Base-by-base conservation (phyloP, 1,140 invertebrate genomes). In the Hyposmocoma kahamanoa region DNA sequence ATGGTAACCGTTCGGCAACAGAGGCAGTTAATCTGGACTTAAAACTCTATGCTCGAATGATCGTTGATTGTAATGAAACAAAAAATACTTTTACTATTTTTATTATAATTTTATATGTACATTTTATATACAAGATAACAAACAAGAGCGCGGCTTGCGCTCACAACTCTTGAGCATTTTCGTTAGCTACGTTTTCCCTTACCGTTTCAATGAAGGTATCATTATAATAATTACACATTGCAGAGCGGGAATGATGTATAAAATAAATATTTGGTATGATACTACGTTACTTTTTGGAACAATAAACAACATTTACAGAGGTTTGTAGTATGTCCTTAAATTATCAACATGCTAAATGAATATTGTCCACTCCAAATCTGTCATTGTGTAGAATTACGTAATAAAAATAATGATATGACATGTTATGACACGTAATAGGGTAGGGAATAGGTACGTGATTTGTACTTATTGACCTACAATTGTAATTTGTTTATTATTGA, bases 91-190 rank as follows among this genome's bases (percentile, higher is more conserved):
- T 84, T 76, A 66, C 70, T 68, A 73, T 73, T 79, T 82, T 79
- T 82, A 75, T 73, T 69, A 2, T 58, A 67, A 71, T 75, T 73
- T 69, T 64, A 72, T 57, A 82, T 84, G 75, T 82, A 84, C 77
- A 80, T 80, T 79, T 79, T 84, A 84, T 84, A 70, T 84, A 84
- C 81, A 84, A 73, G 43, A 62, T 68, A 53, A 59, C 36, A 66
- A 59, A 66, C 60, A 54, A 51, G 53, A 57, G 59, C 61, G 56
- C 53, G 52, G 54, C 52, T 64, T 55, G 65, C 64, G 59, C 34
- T 32, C 47, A 22, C 43, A 54, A 66, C 62, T 65, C 53, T 78
- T 81, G 77, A 81, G 77, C 77, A 75, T 69, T 56, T 47, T 56
- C 47, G 39, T 56, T 54, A 21, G 42, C 50, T 49, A 52, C 43